Evolutionary conservation across 2,888 invertebrate species (phyloP).

Genomic region (Zhengitettix transpicula): DNA sequence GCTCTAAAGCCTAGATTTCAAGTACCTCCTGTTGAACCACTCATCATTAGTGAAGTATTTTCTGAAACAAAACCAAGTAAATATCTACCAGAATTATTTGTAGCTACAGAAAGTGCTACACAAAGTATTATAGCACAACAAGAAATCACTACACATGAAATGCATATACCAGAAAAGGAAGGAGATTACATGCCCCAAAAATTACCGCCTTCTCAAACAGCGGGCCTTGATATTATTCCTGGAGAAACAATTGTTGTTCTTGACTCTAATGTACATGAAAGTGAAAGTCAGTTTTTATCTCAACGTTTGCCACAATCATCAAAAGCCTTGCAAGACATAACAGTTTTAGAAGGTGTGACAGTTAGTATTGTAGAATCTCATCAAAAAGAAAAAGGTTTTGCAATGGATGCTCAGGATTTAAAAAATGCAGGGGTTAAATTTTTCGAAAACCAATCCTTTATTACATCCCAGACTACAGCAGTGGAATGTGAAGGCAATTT

Average conservation of each 20-base stretch:
- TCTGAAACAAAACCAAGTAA: constrained; percentile 57
- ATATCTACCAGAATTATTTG: constrained; percentile 61
- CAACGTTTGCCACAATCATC: constrained; percentile 27
- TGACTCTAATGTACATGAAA: constrained; percentile 42
- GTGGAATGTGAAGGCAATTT: constrained; percentile 42
- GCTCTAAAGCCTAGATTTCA: constrained; percentile 40
- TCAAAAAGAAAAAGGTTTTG: constrained; percentile 12
- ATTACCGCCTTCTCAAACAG: constrained; percentile 42
- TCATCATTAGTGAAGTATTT: constrained; percentile 49
- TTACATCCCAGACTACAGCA: constrained; percentile 37
- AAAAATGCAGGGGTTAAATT: constrained; percentile 43
- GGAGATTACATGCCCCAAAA: constrained; percentile 39
- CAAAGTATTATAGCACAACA: constrained; percentile 46
- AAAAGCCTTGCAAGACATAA: constrained; percentile 33
- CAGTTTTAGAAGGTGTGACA: constrained; percentile 32
- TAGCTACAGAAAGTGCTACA: constrained; percentile 59
- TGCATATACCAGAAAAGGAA: constrained; percentile 50
- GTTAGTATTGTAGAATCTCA: constrained; percentile 45
- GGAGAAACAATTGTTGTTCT: constrained; percentile 42
- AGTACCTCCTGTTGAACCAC: constrained; percentile 42
- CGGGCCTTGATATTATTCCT: constrained; percentile 37
- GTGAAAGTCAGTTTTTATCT: constrained; percentile 37
- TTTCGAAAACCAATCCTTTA: constrained; percentile 41
- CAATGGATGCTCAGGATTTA: constrained; percentile 19
- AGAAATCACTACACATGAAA: constrained; percentile 42